Base-by-base conservation (phyloP, 1,140 invertebrate species). In the Penaeus indicus region DNA sequence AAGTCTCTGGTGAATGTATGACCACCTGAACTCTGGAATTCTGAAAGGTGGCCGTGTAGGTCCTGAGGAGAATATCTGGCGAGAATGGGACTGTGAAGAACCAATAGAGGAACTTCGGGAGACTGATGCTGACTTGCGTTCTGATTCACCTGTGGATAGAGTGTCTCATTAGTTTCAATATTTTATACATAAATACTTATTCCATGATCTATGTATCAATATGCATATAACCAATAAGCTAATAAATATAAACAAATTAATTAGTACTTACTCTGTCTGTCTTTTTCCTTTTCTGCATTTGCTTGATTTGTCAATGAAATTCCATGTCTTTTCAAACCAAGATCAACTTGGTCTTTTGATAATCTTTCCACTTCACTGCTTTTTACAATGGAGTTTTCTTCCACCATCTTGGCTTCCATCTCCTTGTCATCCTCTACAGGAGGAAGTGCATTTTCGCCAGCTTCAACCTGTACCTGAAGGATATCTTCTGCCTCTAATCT, bases 21-120 rank as follows among this genome's bases (percentile, higher is more conserved):
- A 99, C 99, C 99, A 99, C 91, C 98, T 96, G 93, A 99, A 99
- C 94, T 99, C 99, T 60, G 99, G 99, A 93, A 99, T 99, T 91
- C 99, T 95, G 94, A 99, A 99, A 0, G 98, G 98, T 38, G 98
- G 98, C 91, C 97, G 95, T 27, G 98, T 97, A 22, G 98, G 98
- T 21, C 98, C 98, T 75, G 98, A 97, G 93, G 97, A 98, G 93
- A 99, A 99, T 95, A 98, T 90, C 64, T 90, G 91, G 22, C 90
- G 82, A 54, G 88, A 90, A 62, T 90, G 88, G 38, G 88, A 89
- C 75, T 90, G 87, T 1, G 89, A 90, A 3, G 90, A 90, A 18
- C 89, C 89, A 63, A 90, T 85, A 61, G 88, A 90, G 27, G 90
- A 90, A 72, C 89, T 91, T 61, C 89, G 86, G n/a, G 90, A 91